These are phyloP conservation scores for Dolichotis patagonum DNA, from an alignment of 2,113 vertebrate species.

Conservation along the genomic window DNA sequence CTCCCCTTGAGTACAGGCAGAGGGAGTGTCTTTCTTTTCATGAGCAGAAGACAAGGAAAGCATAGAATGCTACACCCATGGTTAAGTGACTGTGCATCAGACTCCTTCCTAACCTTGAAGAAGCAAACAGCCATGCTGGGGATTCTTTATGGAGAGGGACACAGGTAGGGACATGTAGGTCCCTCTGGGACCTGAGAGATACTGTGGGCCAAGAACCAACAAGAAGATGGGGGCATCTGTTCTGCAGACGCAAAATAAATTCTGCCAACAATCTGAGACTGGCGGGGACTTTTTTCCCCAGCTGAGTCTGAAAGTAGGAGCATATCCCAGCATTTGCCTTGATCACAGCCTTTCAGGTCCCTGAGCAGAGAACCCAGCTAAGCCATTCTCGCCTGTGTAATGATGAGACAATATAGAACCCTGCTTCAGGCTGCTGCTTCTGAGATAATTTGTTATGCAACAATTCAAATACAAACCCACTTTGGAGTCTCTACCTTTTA, in stretches of 20 bases:
- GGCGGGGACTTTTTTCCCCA: neutral
- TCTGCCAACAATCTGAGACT: fast-evolving
- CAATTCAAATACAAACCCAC: neutral
- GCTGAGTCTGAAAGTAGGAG: neutral
- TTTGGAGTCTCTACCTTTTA: neutral
- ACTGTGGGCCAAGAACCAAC: neutral
- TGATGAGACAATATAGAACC: neutral
- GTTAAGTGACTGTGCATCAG: neutral
- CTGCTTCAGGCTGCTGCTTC: neutral
- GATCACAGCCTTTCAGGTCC: neutral
- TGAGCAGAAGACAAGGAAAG: neutral
- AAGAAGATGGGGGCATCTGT: neutral
- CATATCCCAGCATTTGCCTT: neutral
- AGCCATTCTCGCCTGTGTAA: neutral
- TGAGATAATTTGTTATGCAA: neutral
- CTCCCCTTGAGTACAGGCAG: neutral
- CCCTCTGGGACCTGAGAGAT: neutral
- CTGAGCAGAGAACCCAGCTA: neutral
- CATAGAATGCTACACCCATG: no score
- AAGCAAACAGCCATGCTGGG: neutral
- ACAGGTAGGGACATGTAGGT: neutral
- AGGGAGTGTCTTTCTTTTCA: neutral
- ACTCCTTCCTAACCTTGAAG: neutral
- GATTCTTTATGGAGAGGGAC: neutral
- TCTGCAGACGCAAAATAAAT: neutral